These are phyloP conservation scores for Lethenteron reissneri DNA, from an alignment of 2,113 vertebrate genomes.

Conservation along the genomic window DNA sequence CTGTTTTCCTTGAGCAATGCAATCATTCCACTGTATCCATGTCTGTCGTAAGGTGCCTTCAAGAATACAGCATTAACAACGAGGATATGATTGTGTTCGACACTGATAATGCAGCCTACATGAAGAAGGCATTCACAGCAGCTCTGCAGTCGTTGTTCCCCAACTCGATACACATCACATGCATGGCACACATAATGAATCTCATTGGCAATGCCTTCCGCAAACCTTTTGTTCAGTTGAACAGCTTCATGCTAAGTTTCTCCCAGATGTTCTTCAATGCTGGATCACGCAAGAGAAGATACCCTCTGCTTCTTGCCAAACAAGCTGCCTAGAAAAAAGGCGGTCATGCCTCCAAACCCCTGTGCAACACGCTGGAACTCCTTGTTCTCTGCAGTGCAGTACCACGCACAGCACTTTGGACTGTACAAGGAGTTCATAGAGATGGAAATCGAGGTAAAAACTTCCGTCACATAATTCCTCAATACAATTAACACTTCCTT, in stretches of 20 bases:
- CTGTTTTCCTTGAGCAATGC: slow-evolving; percentile 10
- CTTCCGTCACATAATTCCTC: too few species aligned
- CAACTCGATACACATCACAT: slow-evolving; percentile 7
- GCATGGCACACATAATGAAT: slow-evolving; percentile 10
- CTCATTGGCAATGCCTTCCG: slow-evolving; percentile 9
- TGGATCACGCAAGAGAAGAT: too few species aligned
- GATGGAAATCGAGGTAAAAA: slow-evolving; percentile 1
- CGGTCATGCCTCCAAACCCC: slow-evolving; percentile 11
- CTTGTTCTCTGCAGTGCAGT: background rate
- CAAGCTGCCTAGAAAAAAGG: background rate
- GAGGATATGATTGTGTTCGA: slow-evolving; percentile 13
- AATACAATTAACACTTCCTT: too few species aligned
- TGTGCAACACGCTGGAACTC: slow-evolving; percentile 10
- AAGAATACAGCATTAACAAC: slow-evolving; percentile 11
- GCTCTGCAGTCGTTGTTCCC: slow-evolving; percentile 11
- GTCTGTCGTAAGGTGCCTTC: slow-evolving; percentile 8
- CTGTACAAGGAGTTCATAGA: slow-evolving; percentile 1
- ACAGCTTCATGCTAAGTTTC: too few species aligned
- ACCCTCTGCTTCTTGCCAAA: too few species aligned
- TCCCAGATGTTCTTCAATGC: too few species aligned
- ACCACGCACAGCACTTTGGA: background rate
- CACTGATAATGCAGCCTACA: slow-evolving; percentile 13
- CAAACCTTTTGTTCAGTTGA: background rate
- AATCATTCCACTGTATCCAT: slow-evolving; percentile 8
- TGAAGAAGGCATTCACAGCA: slow-evolving; percentile 11